Percentiles rank a stretch among this genome's conserved stretches.
Evolutionary conservation across 2,888 invertebrate species (phyloP).

Genomic region (Chrysolina haemoptera): DNA sequence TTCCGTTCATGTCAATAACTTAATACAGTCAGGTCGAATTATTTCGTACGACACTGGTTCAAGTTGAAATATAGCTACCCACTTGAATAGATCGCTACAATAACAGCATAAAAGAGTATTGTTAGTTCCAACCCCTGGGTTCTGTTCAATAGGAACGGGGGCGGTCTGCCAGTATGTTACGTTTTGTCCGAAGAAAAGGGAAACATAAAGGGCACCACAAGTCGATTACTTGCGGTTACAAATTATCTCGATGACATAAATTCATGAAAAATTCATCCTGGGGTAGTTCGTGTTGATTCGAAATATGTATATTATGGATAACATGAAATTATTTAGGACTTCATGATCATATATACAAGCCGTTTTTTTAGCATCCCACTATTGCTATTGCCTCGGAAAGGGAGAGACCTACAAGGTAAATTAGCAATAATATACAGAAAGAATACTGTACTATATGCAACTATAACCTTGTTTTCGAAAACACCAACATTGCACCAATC

Average conservation of each 20-base stretch:
- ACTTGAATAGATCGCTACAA: conserved; percentile 51
- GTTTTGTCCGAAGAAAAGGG: conserved; percentile 46
- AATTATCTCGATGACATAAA: conserved; percentile 46
- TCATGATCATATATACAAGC: background rate
- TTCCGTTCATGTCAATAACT: background rate
- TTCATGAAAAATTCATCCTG: conserved; percentile 41
- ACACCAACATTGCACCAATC: too few species aligned
- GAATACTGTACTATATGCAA: too few species aligned
- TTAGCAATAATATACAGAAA: too few species aligned
- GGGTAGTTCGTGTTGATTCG: conserved; percentile 28
- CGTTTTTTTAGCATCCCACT: too few species aligned
- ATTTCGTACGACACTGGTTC: conserved; percentile 35
- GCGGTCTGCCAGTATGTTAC: conserved; percentile 56
- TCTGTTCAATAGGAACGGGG: conserved; percentile 45
- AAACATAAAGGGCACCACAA: conserved; percentile 43
- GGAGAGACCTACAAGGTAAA: too few species aligned
- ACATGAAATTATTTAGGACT: background rate
- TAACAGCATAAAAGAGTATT: conserved; percentile 46
- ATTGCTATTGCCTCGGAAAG: too few species aligned
- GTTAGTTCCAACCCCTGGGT: conserved; percentile 41
- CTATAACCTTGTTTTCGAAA: too few species aligned
- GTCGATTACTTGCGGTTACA: conserved; percentile 48
- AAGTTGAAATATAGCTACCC: conserved; percentile 55
- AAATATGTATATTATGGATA: background rate
- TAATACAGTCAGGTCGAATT: background rate